Conservation (phyloP, 2,888 invertebrate species). For the Homarus gammarus region DNA sequence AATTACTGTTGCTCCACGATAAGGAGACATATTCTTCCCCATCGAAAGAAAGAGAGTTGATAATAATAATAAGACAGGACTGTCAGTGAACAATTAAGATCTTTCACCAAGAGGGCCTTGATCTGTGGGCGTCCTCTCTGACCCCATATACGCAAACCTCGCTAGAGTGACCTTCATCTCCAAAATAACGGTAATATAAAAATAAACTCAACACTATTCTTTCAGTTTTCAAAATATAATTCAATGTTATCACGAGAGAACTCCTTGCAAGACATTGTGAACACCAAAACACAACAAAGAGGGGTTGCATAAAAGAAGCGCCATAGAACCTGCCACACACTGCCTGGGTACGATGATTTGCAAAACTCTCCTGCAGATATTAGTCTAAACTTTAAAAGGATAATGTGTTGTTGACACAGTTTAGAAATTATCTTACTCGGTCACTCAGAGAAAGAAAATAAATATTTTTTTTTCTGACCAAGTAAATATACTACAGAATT, state of each 20-base stretch:
- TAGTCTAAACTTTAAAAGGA: too few species aligned
- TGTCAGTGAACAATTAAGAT: neutral
- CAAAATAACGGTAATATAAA: neutral
- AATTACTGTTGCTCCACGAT: neutral
- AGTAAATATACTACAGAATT: too few species aligned
- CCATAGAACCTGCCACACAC: neutral
- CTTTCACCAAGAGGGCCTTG: neutral
- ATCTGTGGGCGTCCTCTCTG: conserved; percentile 8
- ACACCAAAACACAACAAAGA: neutral
- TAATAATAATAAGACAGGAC: neutral
- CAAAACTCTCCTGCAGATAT: too few species aligned
- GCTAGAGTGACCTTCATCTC: neutral
- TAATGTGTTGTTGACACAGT: too few species aligned
- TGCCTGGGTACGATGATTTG: neutral
- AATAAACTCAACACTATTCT: neutral
- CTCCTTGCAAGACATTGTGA: neutral
- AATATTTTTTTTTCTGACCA: too few species aligned
- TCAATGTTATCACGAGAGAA: neutral
- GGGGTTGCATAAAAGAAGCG: neutral
- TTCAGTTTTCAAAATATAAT: neutral
- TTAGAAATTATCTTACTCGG: too few species aligned
- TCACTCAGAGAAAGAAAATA: too few species aligned
- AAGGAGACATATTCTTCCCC: neutral
- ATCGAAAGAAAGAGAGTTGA: neutral
- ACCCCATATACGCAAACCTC: neutral